Percentiles rank a stretch among this genome's conserved stretches.
Conservation (phyloP, 1,140 invertebrate species). For the Pararge aegeria region DNA sequence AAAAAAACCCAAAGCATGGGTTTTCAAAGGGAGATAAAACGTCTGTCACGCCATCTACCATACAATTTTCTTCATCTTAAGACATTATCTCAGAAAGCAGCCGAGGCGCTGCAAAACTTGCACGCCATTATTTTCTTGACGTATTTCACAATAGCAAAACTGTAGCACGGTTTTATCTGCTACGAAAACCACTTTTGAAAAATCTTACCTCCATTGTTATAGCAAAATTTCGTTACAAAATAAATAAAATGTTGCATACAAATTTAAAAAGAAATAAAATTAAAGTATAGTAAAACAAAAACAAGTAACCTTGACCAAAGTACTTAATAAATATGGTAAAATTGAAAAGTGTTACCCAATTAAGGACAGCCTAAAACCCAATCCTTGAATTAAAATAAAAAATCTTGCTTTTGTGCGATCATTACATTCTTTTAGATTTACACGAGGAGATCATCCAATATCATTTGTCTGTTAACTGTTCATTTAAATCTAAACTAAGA, state of each 20-base stretch:
- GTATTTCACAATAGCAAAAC: conserved; percentile 59
- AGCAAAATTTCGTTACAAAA: background rate
- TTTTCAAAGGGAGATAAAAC: conserved; percentile 24
- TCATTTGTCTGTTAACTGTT: too few relatives aligned
- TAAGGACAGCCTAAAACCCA: too few relatives aligned
- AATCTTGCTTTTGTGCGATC: too few relatives aligned
- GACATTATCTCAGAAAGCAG: conserved; percentile 50
- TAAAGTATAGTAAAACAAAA: too few relatives aligned
- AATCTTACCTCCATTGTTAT: background rate
- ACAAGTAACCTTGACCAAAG: too few relatives aligned
- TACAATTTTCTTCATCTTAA: conserved; percentile 43
- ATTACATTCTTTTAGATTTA: too few relatives aligned
- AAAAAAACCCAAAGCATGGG: conserved; percentile 8
- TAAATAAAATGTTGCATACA: background rate
- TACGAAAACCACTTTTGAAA: conserved; percentile 34
- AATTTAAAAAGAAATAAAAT: too few relatives aligned
- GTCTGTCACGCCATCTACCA: conserved; percentile 28
- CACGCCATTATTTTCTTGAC: conserved; percentile 64
- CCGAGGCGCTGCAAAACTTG: conserved; percentile 42
- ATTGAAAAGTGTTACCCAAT: too few relatives aligned
- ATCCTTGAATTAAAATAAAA: too few relatives aligned
- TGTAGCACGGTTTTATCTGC: conserved; percentile 43
- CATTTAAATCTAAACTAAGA: too few relatives aligned
- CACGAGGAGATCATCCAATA: too few relatives aligned
- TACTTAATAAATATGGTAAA: too few relatives aligned